Evolutionary conservation across 2,888 invertebrate species (phyloP), one percentile per base, ranked within the genome.

Genomic region (Pyrocoelia pectoralis): DNA sequence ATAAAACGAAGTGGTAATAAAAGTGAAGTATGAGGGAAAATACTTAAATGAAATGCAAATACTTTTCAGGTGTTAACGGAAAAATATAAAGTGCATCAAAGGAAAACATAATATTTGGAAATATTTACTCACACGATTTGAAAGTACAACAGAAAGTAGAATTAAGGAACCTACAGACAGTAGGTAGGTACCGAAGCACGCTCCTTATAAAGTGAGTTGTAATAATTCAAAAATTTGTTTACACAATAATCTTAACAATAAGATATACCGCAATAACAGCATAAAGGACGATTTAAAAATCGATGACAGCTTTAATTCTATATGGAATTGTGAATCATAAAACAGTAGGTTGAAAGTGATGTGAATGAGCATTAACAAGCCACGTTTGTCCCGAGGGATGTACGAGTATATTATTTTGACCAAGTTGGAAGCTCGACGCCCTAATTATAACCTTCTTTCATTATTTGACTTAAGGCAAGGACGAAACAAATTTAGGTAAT

Each of bases 301-400:
- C 8, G 33, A 33, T 33, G 33, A 33, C 33, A 33, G 33, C 10
- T 33, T 46, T 10, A 17, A 46, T 46, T 46, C 17, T 46, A 17
- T 17, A 46, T 46, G 49, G 61, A 38, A 33, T 62, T 56, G 53
- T 62, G 61, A 62, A 56, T 62, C 61, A 57, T 52, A 52, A 43
- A 51, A 41, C 51, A 51, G 61, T 62, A 57, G 52, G 48, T 53
- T 53, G 52, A 51, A 46, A 48, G 52, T 52, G 29, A 53, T 61
- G 57, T 57, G 54, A 57, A 60, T 65, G 65, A 63, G 55, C 49
- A 54, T 48, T 55, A 61, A 53, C 53, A 17, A 53, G 56, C n/a
- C 62, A 62, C 56, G 58, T 55, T 64, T 58, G 50, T 64, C 64
- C 64, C 33, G 55, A 24, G 51, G 59, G 64, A 48, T 55, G 59